Conservation (phyloP, 2,888 invertebrate species). For the Eupeodes luniger region DNA sequence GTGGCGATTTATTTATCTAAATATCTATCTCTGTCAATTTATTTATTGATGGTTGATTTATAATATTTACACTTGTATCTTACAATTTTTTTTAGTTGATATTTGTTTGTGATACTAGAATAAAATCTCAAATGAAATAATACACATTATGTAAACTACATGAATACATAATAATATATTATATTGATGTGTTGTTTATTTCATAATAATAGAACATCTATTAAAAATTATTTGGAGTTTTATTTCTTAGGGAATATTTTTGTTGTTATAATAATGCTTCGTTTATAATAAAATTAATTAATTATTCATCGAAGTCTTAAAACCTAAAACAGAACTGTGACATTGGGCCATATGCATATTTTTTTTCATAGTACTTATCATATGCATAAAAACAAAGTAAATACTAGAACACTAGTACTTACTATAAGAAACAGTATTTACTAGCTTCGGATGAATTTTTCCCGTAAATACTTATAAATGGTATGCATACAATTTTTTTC, state of each 20-base stretch:
- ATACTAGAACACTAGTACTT: too few relatives aligned
- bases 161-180: constrained; percentile 4
- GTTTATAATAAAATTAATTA: too few relatives aligned
- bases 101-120: constrained; percentile 77
- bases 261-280: neutral
- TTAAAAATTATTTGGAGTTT: constrained; percentile 5
- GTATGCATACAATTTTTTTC: too few relatives aligned
- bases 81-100: constrained; percentile 71
- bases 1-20: constrained; percentile 66
- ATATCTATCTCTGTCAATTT: constrained; percentile 55
- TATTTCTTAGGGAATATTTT: neutral
- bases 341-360: too few relatives aligned
- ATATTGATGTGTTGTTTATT: constrained; percentile 36
- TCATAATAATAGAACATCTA: constrained; percentile 36
- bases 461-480: too few relatives aligned
- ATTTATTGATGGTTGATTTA: constrained; percentile 68
- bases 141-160: constrained; percentile 49
- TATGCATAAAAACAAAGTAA: too few relatives aligned
- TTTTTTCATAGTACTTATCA: too few relatives aligned
- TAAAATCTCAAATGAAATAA: constrained; percentile 74
- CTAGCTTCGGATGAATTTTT: too few relatives aligned
- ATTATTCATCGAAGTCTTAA: too few relatives aligned
- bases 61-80: constrained; percentile 72
- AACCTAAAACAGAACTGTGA: too few relatives aligned
- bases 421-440: too few relatives aligned